Base-by-base conservation (phyloP, 2,797 vertebrate species). In the Nannoperca obscura region DNA sequence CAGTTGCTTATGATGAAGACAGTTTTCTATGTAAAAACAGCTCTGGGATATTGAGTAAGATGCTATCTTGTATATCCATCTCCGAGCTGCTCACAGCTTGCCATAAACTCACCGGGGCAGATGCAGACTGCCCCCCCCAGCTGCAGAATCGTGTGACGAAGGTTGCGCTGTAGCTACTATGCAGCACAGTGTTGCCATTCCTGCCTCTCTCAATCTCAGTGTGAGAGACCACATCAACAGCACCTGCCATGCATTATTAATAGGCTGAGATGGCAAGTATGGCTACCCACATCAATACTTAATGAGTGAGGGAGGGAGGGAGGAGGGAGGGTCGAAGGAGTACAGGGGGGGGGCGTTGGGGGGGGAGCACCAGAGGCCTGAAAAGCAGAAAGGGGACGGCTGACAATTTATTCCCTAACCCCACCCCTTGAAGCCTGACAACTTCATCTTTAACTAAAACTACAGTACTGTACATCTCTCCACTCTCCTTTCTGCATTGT, bases 201-300 rank as follows among this genome's bases (percentile, higher is more conserved):
- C 86, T 93, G 92, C 91, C 88, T 91, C 90, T 89, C 91, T 95
- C 96, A 96, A 96, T 96, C 97, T 98, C 97, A 97, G 97, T 97
- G 97, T 96, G 97, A 97, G 97, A 97, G 97, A 97, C 96, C 97
- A 97, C 96, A 96, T 96, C 97, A 97, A 97, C 96, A 96, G 96
- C 97, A 97, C 96, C 96, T 96, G 93, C 95, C 95, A 97, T 98
- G 96, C 97, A 98, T 98, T 97, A 98, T 98, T 98, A 97, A 98
- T 95, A 96, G 95, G 96, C 96, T 97, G 97, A 97, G 97, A 98
- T 97, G 97, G 97, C 97, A 98, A 98, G 97, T 98, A 98, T 98
- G 97, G 97, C 97, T 98, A 97, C 96, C 96, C 96, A 92, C 96
- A 98, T 98, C 96, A 97, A 98, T 98, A 97, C 97, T 98, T 97